Percentiles rank a stretch among this genome's conserved stretches.
phyloP scores from a whole-genome alignment of 1,140 invertebrate species.

The Leucophenga varia region DNA sequence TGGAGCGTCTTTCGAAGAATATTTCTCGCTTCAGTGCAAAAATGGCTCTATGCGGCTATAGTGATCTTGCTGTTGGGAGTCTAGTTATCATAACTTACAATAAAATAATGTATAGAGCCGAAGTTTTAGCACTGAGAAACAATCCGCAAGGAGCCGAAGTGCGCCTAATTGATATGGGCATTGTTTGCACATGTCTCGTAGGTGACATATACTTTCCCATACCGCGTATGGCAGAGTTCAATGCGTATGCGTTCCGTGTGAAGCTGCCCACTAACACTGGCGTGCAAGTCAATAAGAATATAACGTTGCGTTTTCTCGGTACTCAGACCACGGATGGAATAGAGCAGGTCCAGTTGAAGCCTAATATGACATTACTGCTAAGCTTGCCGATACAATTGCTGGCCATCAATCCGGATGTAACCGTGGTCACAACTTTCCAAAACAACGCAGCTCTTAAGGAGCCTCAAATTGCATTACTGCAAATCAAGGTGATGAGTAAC shows the following conservation, averaged over 20 bases:
- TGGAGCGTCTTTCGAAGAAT: slow-evolving; percentile 13
- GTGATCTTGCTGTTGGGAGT: slow-evolving; percentile 6
- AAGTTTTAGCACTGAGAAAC: slow-evolving; percentile 4
- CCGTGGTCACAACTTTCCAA: slow-evolving; percentile 12
- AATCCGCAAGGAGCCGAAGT: slow-evolving; percentile 6
- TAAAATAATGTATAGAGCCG: slow-evolving; percentile 13
- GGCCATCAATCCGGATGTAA: slow-evolving; percentile 13
- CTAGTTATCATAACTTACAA: slow-evolving; percentile 11
- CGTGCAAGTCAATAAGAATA: slow-evolving; percentile 23
- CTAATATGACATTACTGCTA: slow-evolving; percentile 19
- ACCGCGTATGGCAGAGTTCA: slow-evolving; percentile 15
- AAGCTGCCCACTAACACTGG: slow-evolving; percentile 13
- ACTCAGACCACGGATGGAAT: slow-evolving; percentile 13
- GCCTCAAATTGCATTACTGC: slow-evolving; percentile 14
- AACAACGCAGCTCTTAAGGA: slow-evolving; percentile 1
- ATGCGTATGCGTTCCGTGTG: slow-evolving; percentile 22
- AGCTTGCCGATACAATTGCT: slow-evolving; percentile 22
- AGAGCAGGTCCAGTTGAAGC: slow-evolving; percentile 22
- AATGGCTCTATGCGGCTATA: background rate
- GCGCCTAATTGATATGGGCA: slow-evolving; percentile 25
- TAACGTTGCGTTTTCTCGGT: slow-evolving; percentile 20
- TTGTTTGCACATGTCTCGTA: background rate
- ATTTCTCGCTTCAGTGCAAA: slow-evolving; percentile 6
- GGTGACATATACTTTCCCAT: slow-evolving; percentile 12
- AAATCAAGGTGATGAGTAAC: slow-evolving; percentile 19